Evolutionary conservation across 2,888 invertebrate species (phyloP).

Genomic region (Psylliodes chrysocephalus): DNA sequence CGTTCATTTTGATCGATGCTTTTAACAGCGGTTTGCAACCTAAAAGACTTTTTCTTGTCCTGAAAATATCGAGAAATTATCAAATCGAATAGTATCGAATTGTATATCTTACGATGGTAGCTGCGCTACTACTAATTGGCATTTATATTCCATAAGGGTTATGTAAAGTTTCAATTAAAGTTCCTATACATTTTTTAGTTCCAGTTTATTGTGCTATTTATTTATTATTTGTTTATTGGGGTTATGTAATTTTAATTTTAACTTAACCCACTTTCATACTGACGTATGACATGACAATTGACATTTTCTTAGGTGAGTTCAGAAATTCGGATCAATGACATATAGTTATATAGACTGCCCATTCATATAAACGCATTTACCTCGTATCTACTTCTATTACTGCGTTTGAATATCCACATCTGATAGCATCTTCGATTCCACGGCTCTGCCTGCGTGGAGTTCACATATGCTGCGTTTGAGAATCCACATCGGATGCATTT

Average conservation of each 20-base stretch:
- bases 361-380: no score
- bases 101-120: slow-evolving; percentile 57
- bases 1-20: slow-evolving; percentile 50
- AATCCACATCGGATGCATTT: no score
- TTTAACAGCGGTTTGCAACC: slow-evolving; percentile 47
- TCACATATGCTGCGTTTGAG: no score
- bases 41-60: slow-evolving; percentile 58
- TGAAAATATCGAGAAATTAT: slow-evolving; percentile 42
- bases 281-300: no score
- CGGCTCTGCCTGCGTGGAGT: no score
- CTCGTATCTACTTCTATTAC: no score
- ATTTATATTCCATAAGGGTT: slow-evolving; percentile 50
- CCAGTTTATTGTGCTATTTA: slow-evolving; percentile 11
- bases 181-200: slow-evolving; percentile 3
- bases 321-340: no score
- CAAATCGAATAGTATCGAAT: slow-evolving; percentile 2
- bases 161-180: background rate
- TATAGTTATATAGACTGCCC: no score
- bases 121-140: slow-evolving; percentile 63
- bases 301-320: no score
- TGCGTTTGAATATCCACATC: no score
- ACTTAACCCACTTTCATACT: no score
- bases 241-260: slow-evolving; percentile 20
- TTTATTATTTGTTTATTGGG: slow-evolving; percentile 12
- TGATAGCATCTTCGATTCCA: no score